These are phyloP conservation scores for Chionodraco myersi DNA, from an alignment of 2,113 vertebrate genomes.

Conservation along the genomic window DNA sequence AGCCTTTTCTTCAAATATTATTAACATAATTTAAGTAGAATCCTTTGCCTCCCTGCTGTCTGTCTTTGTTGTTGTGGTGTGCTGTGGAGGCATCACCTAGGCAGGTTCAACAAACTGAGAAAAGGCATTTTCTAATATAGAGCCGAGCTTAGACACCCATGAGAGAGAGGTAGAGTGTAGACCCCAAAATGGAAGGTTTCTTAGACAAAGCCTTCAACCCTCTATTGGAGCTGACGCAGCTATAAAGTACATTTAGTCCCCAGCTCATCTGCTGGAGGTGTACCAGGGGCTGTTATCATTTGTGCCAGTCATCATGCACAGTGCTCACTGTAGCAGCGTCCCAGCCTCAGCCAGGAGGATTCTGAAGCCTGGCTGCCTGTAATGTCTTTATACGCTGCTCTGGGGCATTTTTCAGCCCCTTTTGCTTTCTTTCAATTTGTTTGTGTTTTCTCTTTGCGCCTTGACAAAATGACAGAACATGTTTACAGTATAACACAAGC, in stretches of 20 bases:
- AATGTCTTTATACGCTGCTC: conserved; percentile 50
- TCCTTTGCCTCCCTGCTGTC: conserved; percentile 21
- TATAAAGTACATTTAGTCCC: conserved; percentile 69
- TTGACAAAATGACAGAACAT: conserved; percentile 34
- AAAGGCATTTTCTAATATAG: conserved; percentile 51
- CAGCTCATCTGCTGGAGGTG: conserved; percentile 61
- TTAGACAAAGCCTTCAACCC: conserved; percentile 60
- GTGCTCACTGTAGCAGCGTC: conserved; percentile 49
- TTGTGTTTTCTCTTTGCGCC: neutral
- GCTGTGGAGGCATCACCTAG: conserved; percentile 36
- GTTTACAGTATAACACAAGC: conserved; percentile 18
- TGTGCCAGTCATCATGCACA: conserved; percentile 59
- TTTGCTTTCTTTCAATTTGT: conserved; percentile 3
- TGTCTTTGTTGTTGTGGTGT: conserved; percentile 33
- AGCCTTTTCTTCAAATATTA: conserved; percentile 1
- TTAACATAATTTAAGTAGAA: neutral
- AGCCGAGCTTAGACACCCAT: conserved; percentile 58
- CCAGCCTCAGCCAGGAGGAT: conserved; percentile 49
- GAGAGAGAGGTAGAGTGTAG: conserved; percentile 56
- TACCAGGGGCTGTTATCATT: conserved; percentile 58
- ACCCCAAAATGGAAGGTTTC: conserved; percentile 60
- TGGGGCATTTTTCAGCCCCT: conserved; percentile 27
- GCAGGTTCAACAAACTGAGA: conserved; percentile 47
- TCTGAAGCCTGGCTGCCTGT: conserved; percentile 39
- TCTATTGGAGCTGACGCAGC: conserved; percentile 66